phyloP scores from a whole-genome alignment of 2,113 vertebrate species.

The Limnothrissa miodon region DNA sequence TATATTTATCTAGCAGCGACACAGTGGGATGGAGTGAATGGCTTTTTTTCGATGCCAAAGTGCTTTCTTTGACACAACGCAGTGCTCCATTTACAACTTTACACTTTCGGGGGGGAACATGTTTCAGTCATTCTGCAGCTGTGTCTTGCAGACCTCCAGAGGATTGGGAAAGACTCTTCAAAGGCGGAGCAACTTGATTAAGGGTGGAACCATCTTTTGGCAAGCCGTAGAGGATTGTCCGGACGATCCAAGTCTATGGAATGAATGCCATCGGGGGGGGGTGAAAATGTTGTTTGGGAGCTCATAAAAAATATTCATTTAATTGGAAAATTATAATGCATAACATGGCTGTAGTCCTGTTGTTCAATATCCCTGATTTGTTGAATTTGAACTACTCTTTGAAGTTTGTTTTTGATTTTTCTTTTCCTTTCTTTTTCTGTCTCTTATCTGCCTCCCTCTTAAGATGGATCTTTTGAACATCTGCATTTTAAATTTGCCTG shows the following conservation, averaged over 20 bases:
- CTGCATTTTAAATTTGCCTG: constrained; percentile 10
- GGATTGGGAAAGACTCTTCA: constrained; percentile 32
- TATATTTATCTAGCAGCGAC: constrained; percentile 28
- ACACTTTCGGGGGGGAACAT: background rate
- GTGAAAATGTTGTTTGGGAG: background rate
- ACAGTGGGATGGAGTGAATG: constrained; percentile 20
- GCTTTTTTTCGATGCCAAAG: constrained; percentile 22
- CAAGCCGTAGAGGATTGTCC: constrained; percentile 13
- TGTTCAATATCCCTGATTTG: constrained; percentile 22
- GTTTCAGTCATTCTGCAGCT: constrained; percentile 30
- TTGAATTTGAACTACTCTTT: constrained; percentile 24
- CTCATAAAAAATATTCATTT: constrained; percentile 26
- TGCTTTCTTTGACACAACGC: constrained; percentile 19
- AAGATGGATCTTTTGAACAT: background rate
- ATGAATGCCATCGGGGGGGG: constrained; percentile 23
- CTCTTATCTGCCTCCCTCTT: background rate
- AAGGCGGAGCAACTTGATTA: constrained; percentile 24
- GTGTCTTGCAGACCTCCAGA: constrained; percentile 5
- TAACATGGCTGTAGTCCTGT: constrained; percentile 40
- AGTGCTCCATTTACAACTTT: constrained; percentile 26
- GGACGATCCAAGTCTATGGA: constrained; percentile 37
- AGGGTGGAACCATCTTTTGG: constrained; percentile 23
- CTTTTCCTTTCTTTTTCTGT: background rate
- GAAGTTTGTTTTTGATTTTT: background rate
- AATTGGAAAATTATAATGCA: constrained; percentile 28